phyloP scores from a whole-genome alignment of 2,113 vertebrate genomes.

The Hystrix cristata region DNA sequence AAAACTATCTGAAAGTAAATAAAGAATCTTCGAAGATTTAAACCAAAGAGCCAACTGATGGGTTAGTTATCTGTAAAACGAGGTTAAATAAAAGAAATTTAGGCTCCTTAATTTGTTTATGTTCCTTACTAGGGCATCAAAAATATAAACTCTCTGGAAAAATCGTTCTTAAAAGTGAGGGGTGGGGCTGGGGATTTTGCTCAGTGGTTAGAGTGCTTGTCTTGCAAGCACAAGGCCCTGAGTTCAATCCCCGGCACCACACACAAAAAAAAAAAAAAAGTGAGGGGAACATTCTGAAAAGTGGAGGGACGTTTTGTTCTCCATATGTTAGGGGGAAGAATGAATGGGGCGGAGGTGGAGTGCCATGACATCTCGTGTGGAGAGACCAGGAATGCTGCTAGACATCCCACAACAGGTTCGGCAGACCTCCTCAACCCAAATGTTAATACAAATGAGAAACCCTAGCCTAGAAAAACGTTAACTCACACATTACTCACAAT shows the following conservation, averaged over 20 bases:
- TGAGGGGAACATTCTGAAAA: neutral
- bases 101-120: constrained; percentile 6
- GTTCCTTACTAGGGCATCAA: neutral
- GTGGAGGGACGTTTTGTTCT: neutral
- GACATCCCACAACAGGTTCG: neutral
- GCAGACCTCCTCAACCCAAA: neutral
- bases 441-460: neutral
- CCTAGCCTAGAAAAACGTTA: neutral
- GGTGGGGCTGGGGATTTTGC: too few relatives aligned
- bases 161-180: neutral
- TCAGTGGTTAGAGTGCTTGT: too few relatives aligned
- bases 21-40: constrained; percentile 60
- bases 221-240: neutral
- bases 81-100: neutral
- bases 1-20: constrained; percentile 25
- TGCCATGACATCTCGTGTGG: neutral
- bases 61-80: constrained; percentile 10
- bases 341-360: neutral
- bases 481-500: neutral
- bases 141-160: neutral
- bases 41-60: neutral
- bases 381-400: neutral
- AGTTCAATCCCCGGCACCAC: too few relatives aligned
- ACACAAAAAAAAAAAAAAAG: too few relatives aligned
- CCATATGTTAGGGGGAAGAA: neutral